These are phyloP conservation scores for Labroides dimidiatus DNA, from an alignment of 2,797 vertebrate genomes.

Conservation along the genomic window DNA sequence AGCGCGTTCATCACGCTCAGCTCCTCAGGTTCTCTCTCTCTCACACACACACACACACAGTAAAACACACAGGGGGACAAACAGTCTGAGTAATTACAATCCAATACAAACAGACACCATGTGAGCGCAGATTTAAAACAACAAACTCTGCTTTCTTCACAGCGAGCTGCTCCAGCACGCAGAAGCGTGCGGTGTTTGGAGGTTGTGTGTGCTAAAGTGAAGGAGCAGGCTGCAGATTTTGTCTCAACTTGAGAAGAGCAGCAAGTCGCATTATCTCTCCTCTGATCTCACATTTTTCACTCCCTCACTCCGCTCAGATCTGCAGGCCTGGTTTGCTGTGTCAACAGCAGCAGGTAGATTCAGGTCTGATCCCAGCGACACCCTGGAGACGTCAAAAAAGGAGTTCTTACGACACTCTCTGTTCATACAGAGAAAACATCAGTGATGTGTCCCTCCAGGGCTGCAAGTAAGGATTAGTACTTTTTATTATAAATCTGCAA, in stretches of 20 bases:
- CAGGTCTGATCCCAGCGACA: neutral
- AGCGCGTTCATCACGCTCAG: slow-evolving; percentile 52
- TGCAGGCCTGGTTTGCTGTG: slow-evolving; percentile 17
- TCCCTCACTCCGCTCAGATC: neutral
- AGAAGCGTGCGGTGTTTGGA: slow-evolving; percentile 20
- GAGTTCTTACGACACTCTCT: neutral
- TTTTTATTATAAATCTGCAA: neutral
- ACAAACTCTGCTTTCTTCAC: neutral
- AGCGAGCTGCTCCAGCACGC: slow-evolving; percentile 13
- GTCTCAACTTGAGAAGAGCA: slow-evolving; percentile 25
- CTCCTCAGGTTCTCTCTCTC: slow-evolving; percentile 50
- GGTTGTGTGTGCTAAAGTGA: neutral
- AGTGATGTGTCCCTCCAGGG: neutral
- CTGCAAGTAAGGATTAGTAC: neutral
- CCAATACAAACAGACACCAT: neutral
- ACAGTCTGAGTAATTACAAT: neutral
- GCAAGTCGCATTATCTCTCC: neutral
- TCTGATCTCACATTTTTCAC: neutral
- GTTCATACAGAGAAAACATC: neutral
- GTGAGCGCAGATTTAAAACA: neutral
- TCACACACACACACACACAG: neutral
- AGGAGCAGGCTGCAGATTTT: neutral
- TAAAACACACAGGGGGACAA: neutral
- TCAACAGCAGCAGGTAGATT: slow-evolving; percentile 10
- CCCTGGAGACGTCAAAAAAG: neutral